A percentile compares a stretch with the other conserved stretches of the same genome.
These are phyloP conservation scores for Pteruthius melanotis DNA, from an alignment of 2,113 vertebrate genomes.

Conservation along the genomic window DNA sequence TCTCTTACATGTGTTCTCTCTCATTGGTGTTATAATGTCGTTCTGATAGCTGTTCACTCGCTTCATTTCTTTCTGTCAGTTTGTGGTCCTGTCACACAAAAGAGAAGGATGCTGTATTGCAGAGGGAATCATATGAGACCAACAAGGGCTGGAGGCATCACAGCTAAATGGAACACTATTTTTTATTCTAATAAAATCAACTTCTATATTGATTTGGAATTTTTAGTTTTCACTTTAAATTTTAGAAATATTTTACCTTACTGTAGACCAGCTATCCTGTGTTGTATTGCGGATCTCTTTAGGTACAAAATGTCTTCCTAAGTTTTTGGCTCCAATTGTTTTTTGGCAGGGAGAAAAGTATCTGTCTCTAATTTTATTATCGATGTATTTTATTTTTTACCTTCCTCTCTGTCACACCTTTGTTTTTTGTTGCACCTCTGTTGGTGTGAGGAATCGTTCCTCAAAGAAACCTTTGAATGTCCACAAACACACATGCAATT, in stretches of 20 bases:
- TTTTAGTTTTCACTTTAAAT: not conserved
- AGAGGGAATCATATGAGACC: not conserved
- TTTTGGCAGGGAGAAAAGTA: not conserved
- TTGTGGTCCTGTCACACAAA: constrained; percentile 52
- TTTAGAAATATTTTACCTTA: not conserved
- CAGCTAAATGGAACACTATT: not conserved
- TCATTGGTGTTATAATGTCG: not conserved
- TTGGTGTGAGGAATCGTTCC: not conserved
- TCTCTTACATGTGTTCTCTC: not conserved
- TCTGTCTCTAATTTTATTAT: not conserved
- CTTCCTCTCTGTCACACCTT: not conserved
- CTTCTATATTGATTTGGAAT: not conserved
- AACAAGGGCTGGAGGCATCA: not conserved
- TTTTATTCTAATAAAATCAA: not conserved
- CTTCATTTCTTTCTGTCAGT: constrained; percentile 59
- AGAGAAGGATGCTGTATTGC: not conserved
- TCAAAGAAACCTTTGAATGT: not conserved
- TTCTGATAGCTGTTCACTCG: constrained; percentile 65
- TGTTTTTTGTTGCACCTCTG: not conserved
- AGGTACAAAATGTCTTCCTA: not conserved
- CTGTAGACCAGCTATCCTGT: not conserved
- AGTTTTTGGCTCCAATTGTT: not conserved
- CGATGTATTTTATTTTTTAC: not conserved
- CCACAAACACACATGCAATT: not conserved
- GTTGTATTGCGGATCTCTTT: not conserved